These are phyloP conservation scores for Anolis sagrei DNA, from an alignment of 2,113 vertebrate genomes.

Conservation along the genomic window DNA sequence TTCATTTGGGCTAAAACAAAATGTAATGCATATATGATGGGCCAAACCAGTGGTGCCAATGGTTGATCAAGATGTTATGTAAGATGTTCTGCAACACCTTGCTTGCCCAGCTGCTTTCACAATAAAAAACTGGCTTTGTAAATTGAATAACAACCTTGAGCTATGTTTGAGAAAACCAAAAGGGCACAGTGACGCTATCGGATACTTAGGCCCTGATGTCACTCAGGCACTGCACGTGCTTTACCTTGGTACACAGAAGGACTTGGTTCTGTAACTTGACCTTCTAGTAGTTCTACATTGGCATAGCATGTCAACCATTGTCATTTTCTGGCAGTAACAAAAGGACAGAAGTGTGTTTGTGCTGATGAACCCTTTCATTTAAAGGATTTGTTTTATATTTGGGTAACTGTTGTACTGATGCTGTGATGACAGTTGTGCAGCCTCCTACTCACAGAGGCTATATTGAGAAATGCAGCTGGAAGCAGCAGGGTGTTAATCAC, in stretches of 20 bases:
- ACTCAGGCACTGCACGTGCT: no score
- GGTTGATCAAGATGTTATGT: no score
- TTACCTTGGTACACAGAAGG: not conserved
- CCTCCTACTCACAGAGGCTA: constrained; percentile 74
- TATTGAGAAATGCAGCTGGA: constrained; percentile 80
- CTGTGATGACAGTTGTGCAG: constrained; percentile 80
- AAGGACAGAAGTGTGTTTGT: constrained; percentile 18
- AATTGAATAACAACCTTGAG: no score
- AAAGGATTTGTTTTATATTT: constrained; percentile 79
- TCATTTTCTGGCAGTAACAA: not conserved
- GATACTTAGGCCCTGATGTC: not conserved
- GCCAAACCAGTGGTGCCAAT: no score
- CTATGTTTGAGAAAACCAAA: no score
- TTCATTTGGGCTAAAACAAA: no score
- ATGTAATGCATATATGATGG: no score
- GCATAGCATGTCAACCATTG: not conserved
- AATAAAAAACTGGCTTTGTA: no score
- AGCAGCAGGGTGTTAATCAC: constrained; percentile 83
- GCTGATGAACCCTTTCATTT: constrained; percentile 67
- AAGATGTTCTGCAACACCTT: no score
- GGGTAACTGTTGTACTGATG: constrained; percentile 78
- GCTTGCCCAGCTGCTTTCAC: no score
- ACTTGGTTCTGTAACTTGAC: not conserved
- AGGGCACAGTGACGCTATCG: no score
- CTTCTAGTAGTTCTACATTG: constrained; percentile 6